These are phyloP conservation scores for Limnephilus lunatus DNA, from an alignment of 2,888 invertebrate species.

Conservation along the genomic window DNA sequence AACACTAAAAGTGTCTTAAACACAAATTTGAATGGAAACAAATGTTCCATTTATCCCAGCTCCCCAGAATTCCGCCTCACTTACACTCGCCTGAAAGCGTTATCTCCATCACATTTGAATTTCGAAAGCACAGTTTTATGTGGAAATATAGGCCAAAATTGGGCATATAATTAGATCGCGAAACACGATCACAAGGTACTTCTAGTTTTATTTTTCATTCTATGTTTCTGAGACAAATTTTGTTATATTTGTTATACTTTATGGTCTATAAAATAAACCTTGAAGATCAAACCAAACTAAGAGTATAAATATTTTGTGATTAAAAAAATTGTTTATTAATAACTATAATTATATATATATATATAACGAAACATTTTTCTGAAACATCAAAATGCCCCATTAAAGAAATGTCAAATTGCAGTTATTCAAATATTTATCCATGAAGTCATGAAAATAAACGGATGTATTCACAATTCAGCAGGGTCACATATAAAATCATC, in stretches of 20 bases:
- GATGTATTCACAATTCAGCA: background rate
- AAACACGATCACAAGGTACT: no score
- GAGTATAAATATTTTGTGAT: background rate
- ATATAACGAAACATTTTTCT: background rate
- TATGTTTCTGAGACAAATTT: background rate
- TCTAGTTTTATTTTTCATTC: background rate
- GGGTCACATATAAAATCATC: background rate
- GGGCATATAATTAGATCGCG: no score
- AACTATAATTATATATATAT: no score
- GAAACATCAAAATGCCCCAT: background rate
- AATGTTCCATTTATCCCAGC: no score
- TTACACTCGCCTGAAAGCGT: no score
- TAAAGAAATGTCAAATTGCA: background rate
- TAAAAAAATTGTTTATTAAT: background rate
- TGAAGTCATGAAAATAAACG: background rate
- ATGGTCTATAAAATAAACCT: background rate
- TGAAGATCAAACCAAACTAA: background rate
- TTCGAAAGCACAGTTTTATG: no score
- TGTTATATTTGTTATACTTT: background rate
- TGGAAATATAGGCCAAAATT: no score
- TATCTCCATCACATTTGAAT: no score
- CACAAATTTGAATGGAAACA: no score
- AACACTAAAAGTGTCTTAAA: no score
- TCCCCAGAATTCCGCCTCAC: no score
- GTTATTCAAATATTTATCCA: background rate